A percentile compares a stretch with the other conserved stretches of the same genome.
Evolutionary conservation across 1,140 invertebrate genomes (phyloP).

Genomic region (Aphidius gifuensis): DNA sequence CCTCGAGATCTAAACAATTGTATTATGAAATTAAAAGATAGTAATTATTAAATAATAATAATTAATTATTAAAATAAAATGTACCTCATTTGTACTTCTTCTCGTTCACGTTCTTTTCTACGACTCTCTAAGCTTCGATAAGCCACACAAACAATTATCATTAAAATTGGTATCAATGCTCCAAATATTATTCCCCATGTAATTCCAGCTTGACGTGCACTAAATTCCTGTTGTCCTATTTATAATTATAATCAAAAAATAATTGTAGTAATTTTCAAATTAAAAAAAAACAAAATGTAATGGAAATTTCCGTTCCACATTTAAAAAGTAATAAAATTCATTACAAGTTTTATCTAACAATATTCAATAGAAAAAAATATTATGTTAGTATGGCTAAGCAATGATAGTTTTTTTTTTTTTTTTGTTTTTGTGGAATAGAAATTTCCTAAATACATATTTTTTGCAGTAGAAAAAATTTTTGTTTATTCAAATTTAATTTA

Average conservation of each 20-base stretch:
- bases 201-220: constrained; percentile 70
- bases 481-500: constrained; percentile 19
- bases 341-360: constrained; percentile 3
- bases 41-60: constrained; percentile 1
- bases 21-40: constrained; percentile 15
- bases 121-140: constrained; percentile 62
- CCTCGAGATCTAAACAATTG: constrained; percentile 34
- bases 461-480: constrained; percentile 13
- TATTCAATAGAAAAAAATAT: not conserved
- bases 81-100: constrained; percentile 45
- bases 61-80: constrained; percentile 11
- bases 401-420: constrained; percentile 20
- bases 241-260: constrained; percentile 10
- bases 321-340: constrained; percentile 17
- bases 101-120: constrained; percentile 57
- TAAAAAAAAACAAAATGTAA: constrained; percentile 21
- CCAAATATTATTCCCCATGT: constrained; percentile 73
- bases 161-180: constrained; percentile 70
- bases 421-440: constrained; percentile 50
- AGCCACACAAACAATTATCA: constrained; percentile 68
- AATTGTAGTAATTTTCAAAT: constrained; percentile 16
- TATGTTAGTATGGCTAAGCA: too few relatives aligned
- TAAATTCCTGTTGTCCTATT: constrained; percentile 75
- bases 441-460: constrained; percentile 37
- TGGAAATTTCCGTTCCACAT: constrained; percentile 53